A percentile compares a stretch with the other conserved stretches of the same genome.
These are phyloP conservation scores for Ophioninae sp. DNA, from an alignment of 2,888 invertebrate species.

Conservation along the genomic window DNA sequence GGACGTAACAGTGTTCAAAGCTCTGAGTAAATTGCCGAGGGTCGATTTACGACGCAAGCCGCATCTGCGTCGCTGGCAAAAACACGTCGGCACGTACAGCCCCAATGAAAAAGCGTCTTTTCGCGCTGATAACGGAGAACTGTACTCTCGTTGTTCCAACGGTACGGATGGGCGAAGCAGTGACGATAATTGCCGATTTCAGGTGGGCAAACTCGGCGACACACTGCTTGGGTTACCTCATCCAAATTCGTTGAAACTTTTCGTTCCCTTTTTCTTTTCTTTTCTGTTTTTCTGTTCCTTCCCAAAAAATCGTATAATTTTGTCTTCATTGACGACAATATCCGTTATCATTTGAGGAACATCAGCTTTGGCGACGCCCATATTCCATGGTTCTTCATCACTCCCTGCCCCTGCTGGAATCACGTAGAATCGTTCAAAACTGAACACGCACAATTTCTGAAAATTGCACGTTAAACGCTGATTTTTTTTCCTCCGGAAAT, in stretches of 20 bases:
- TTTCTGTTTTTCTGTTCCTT: neutral
- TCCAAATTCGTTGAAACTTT: conserved; percentile 15
- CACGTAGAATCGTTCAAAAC: neutral
- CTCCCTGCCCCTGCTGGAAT: neutral
- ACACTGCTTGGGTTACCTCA: conserved; percentile 38
- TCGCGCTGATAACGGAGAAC: conserved; percentile 62
- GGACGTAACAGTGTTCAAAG: conserved; percentile 76
- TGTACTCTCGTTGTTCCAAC: conserved; percentile 58
- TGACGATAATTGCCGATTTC: conserved; percentile 63
- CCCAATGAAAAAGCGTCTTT: conserved; percentile 71
- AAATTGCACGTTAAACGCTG: neutral
- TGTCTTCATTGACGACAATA: neutral
- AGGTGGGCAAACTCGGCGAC: conserved; percentile 65
- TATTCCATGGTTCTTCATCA: neutral
- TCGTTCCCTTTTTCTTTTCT: neutral
- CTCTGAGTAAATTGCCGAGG: conserved; percentile 66
- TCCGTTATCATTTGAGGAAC: neutral
- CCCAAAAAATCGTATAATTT: neutral
- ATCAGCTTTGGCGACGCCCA: neutral
- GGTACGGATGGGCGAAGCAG: conserved; percentile 41
- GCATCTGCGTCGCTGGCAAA: conserved; percentile 80
- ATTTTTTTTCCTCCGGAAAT: neutral
- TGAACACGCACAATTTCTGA: neutral
- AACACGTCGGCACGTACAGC: conserved; percentile 78
- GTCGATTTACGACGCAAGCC: conserved; percentile 69